phyloP scores from a whole-genome alignment of 2,797 vertebrate species.

The Paratrypauchen microcephalus region DNA sequence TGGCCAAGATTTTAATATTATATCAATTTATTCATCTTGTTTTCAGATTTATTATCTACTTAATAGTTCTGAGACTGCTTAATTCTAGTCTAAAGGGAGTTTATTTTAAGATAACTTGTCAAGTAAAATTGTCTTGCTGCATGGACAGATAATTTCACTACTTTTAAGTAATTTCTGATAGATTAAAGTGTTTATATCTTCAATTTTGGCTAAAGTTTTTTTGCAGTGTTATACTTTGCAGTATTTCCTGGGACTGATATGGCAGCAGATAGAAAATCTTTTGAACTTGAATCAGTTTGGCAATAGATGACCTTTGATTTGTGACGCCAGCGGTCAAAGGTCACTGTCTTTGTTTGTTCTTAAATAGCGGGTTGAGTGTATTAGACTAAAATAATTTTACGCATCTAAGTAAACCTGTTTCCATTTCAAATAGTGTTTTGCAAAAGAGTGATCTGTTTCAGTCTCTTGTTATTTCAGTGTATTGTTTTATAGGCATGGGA shows the following conservation, averaged over 20 bases:
- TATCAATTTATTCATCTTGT: too few relatives aligned
- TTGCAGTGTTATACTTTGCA: slow-evolving; percentile 5
- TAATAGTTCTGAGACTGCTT: too few relatives aligned
- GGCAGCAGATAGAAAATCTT: slow-evolving; percentile 48
- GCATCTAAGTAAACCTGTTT: background rate
- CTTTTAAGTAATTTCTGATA: too few relatives aligned
- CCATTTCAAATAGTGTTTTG: background rate
- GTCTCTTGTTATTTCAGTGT: slow-evolving; percentile 10
- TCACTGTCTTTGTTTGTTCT: slow-evolving; percentile 64
- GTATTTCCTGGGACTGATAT: slow-evolving; percentile 46
- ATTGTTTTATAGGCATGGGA: slow-evolving; percentile 26
- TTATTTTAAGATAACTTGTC: too few relatives aligned
- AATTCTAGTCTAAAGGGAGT: too few relatives aligned
- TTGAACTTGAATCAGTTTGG: slow-evolving; percentile 72
- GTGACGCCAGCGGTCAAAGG: slow-evolving; percentile 68
- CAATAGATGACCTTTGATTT: slow-evolving; percentile 75
- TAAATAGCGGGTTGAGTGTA: slow-evolving; percentile 50
- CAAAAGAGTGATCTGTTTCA: background rate
- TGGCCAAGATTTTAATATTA: too few relatives aligned
- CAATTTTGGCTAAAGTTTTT: too few relatives aligned
- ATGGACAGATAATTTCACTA: too few relatives aligned
- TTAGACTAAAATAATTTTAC: slow-evolving; percentile 17
- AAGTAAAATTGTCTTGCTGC: too few relatives aligned
- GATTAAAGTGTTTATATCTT: too few relatives aligned
- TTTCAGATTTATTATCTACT: too few relatives aligned